Evolutionary conservation across 2,888 invertebrate species (phyloP), one percentile per base, ranked within the genome.

Genomic region (Neoitamus cyanurus): DNA sequence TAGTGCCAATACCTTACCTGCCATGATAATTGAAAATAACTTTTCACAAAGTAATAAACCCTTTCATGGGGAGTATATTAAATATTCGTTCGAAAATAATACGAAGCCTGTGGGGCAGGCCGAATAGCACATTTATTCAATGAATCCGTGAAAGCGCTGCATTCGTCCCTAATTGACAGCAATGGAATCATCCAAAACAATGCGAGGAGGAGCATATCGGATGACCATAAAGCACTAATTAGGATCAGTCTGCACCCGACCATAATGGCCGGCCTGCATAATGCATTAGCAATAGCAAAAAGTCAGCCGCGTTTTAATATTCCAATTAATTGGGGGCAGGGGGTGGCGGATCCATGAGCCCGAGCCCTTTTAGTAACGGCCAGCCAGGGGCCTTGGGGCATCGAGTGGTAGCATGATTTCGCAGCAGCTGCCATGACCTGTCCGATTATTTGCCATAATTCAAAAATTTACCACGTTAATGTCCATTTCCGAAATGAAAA

Each of bases 391-490:
- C 42, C 42, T 5, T 42, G 42, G 42, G 69, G 48, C n/a, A 48
- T 20, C 70, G 82, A 2, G 82, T 31, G 25, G 11, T 48, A 13
- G 37, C 69, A 36, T 34, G 68, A 82, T 82, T 69, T 37, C 20
- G 37, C 48, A 69, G 82, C 82, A 82, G 82, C 68, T 82, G 82
- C 82, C 82, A 82, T 68, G 82, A 69, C 36, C 90, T 88, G 90
- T 89, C 90, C 90, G 90, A 90, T 90, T 90, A 89, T 89, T 89
- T 89, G 88, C 88, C 89, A 89, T 89, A 88, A 88, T 88, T 88
- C 88, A 89, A 85, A 86, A 85, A 85, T 86, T 68, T 85, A 85
- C 85, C 72, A 82, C 31, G 31, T 28, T 28, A 36, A 37, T 69
- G 82, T 82, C 82, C 82, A 82, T 82, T 82, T 69, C 15, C 69